These are phyloP conservation scores for Alcis repandata DNA, from an alignment of 2,888 invertebrate species.

Conservation along the genomic window DNA sequence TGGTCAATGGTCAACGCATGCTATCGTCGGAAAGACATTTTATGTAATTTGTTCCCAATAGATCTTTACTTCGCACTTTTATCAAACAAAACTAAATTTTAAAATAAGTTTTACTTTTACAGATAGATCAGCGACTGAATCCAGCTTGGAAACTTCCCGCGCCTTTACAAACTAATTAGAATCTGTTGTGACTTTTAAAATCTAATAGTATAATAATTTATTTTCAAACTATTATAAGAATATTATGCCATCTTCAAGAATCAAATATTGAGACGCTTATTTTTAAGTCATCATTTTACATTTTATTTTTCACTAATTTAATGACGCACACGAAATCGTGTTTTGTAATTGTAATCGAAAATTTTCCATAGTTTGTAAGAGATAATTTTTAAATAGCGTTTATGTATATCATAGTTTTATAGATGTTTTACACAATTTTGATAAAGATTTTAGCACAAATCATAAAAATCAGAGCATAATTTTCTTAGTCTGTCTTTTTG, in stretches of 20 bases:
- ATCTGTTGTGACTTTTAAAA: no score
- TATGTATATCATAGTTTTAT: slow-evolving; percentile 35
- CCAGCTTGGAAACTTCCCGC: slow-evolving; percentile 14
- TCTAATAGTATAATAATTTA: slow-evolving; percentile 10
- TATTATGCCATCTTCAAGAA: slow-evolving; percentile 12
- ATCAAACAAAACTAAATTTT: neutral
- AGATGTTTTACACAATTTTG: slow-evolving; percentile 54
- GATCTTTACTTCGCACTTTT: no score
- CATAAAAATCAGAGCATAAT: neutral
- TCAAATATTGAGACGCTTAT: slow-evolving; percentile 24
- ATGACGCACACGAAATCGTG: slow-evolving; percentile 1
- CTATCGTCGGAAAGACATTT: no score
- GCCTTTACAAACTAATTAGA: neutral
- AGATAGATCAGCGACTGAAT: slow-evolving; percentile 36
- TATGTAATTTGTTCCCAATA: no score
- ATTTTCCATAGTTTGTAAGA: slow-evolving; percentile 25
- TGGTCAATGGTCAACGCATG: no score
- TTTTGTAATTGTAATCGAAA: slow-evolving; percentile 19
- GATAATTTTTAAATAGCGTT: slow-evolving; percentile 18
- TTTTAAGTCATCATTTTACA: slow-evolving; percentile 10
- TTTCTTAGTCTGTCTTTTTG: neutral
- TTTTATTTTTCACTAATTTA: slow-evolving; percentile 18
- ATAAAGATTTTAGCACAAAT: slow-evolving; percentile 47
- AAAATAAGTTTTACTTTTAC: slow-evolving; percentile 11
- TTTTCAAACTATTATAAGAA: slow-evolving; percentile 28